These are phyloP conservation scores for Glossosoma conforme DNA, from an alignment of 1,140 invertebrate genomes.

Conservation along the genomic window DNA sequence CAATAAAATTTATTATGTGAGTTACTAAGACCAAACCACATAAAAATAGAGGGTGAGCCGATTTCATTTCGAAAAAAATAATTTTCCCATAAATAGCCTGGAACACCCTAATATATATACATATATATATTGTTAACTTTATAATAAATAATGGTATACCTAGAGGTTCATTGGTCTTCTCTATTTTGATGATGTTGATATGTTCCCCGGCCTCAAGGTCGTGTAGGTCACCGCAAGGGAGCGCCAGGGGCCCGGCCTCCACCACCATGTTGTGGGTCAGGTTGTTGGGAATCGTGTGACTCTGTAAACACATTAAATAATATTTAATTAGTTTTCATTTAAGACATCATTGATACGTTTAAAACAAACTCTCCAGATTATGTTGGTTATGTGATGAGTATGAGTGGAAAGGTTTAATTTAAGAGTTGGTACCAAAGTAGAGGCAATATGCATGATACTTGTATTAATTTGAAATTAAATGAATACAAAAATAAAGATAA, in stretches of 20 bases:
- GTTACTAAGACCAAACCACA: too few relatives aligned
- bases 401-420: too few relatives aligned
- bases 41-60: too few relatives aligned
- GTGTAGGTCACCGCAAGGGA: slow-evolving; percentile 47
- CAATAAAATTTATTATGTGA: too few relatives aligned
- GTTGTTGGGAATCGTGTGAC: slow-evolving; percentile 34
- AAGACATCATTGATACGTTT: slow-evolving; percentile 5
- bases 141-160: slow-evolving; percentile 43
- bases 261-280: slow-evolving; percentile 43
- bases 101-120: too few relatives aligned
- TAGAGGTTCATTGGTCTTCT: slow-evolving; percentile 94
- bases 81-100: too few relatives aligned
- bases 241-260: slow-evolving; percentile 40
- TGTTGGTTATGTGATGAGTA: not conserved
- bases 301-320: slow-evolving; percentile 21
- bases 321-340: too few relatives aligned
- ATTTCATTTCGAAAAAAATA: too few relatives aligned
- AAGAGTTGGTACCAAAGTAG: too few relatives aligned
- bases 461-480: too few relatives aligned
- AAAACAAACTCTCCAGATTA: not conserved
- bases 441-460: too few relatives aligned
- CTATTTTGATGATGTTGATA: slow-evolving; percentile 94
- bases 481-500: too few relatives aligned
- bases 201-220: slow-evolving; percentile 65
- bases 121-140: not conserved